phyloP scores from a whole-genome alignment of 2,113 vertebrate species.

The Leucopsar rothschildi region DNA sequence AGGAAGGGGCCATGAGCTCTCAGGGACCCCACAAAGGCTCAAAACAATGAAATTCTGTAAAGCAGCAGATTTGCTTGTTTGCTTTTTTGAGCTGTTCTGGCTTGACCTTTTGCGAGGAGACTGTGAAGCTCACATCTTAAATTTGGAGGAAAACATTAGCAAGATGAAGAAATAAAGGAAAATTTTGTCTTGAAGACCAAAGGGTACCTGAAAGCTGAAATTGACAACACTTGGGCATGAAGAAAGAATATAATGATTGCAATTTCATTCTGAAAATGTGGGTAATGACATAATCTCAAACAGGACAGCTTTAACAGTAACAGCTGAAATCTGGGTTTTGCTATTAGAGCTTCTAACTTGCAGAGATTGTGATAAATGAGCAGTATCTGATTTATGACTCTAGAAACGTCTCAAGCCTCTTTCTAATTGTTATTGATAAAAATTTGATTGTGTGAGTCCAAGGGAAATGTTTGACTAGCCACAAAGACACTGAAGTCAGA shows the following conservation, averaged over 20 bases:
- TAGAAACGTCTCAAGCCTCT: neutral
- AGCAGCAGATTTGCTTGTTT: neutral
- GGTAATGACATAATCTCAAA: neutral
- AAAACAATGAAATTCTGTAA: neutral
- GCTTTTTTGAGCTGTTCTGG: neutral
- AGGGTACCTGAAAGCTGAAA: neutral
- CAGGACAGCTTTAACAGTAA: neutral
- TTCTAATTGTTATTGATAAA: neutral
- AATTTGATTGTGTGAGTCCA: neutral
- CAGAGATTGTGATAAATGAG: neutral
- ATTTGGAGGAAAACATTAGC: neutral
- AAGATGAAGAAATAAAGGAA: neutral
- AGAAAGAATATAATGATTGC: neutral
- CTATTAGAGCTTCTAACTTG: neutral
- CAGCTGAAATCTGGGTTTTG: neutral
- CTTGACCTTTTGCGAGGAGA: neutral
- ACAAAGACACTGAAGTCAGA: neutral
- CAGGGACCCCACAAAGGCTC: neutral
- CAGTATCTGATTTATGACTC: neutral
- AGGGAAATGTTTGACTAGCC: neutral
- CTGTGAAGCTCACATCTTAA: neutral
- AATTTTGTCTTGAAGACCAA: neutral
- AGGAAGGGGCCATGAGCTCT: fast-evolving
- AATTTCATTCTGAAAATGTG: neutral
- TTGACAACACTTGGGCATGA: neutral